Conservation (phyloP, 2,888 invertebrate genomes). For the Rhynchonema sp. region DNA sequence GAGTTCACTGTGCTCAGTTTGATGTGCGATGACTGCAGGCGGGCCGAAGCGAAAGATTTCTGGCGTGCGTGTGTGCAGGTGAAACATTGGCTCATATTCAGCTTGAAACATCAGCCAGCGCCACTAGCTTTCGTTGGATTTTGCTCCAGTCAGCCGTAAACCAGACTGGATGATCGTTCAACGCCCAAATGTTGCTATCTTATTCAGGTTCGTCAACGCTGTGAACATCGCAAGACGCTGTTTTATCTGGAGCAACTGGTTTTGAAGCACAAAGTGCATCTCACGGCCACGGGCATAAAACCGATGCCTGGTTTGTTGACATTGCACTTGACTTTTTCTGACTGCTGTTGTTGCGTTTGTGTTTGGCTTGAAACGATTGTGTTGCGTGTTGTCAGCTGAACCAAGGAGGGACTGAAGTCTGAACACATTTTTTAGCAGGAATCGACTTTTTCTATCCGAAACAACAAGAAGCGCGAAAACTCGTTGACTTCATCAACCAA, state of each 20-base stretch:
- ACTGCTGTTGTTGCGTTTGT: too few relatives aligned
- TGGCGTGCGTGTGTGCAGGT: slow-evolving; percentile 64
- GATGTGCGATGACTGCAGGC: slow-evolving; percentile 93
- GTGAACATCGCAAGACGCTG: slow-evolving; percentile 86
- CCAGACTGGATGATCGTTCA: too few relatives aligned
- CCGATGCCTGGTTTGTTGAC: slow-evolving; percentile 10
- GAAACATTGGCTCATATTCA: too few relatives aligned
- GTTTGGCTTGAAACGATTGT: too few relatives aligned
- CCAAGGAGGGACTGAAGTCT: too few relatives aligned
- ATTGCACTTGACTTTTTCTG: neutral
- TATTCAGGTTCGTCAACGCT: slow-evolving; percentile 38
- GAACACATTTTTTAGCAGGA: slow-evolving; percentile 56
- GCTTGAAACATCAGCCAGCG: too few relatives aligned
- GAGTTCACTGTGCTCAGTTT: slow-evolving; percentile 75
- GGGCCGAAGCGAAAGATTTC: slow-evolving; percentile 86
- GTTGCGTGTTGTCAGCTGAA: too few relatives aligned
- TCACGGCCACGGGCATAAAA: slow-evolving; percentile 47
- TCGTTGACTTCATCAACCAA: slow-evolving; percentile 74
- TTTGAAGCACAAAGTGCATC: slow-evolving; percentile 79
- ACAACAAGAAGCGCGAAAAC: slow-evolving; percentile 67
- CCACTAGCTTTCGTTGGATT: neutral
- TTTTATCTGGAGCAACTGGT: slow-evolving; percentile 92
- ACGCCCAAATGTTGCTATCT: too few relatives aligned
- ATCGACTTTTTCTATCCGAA: slow-evolving; percentile 80
- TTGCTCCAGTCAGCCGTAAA: neutral